Base-by-base conservation (phyloP, 2,113 vertebrate species). In the Ictidomys tridecemlineatus region DNA sequence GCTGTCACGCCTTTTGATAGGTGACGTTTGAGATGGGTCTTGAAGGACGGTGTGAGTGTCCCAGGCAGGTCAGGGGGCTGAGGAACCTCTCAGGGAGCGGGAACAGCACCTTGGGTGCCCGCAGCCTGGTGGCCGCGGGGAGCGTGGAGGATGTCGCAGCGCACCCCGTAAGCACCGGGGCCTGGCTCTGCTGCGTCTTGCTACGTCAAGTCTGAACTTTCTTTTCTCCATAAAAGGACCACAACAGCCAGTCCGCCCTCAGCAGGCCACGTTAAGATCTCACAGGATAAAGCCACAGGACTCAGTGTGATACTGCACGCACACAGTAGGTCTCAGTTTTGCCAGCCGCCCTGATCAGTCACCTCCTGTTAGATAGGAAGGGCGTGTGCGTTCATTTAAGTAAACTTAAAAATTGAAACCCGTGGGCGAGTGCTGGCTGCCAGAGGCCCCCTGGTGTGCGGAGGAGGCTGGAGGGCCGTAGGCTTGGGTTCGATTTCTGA, bases 401-500 rank as follows among this genome's bases (percentile, higher is more conserved):
- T 61, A 18, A 7, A 83, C 63, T 91, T 76, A 37, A 32, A 56
- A 51, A 30, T 32, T 61, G 12, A 69, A 82, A 76, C 63, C 63
- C 11, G 65, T 4, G 3, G 70, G 28, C 45, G 22, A 2, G 18
- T n/a, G 51, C 92, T n/a, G 72, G 32, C 65, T n/a, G 8, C 4
- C 17, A 87, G 85, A 90, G 26, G 58, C 51, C 73, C n/a, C 37
- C 67, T 39, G 79, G 45, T 22, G 2, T 84, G 8, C 85, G 7
- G 1, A 65, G 45, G 65, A 84, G 37, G 10, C 69, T 89, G 6
- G 0, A 16, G 67, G 65, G 45, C 42, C 45, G 1, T 0, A 28
- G n/a, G 34, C 51, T 69, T 53, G 61, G 39, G 37, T 96, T 96
- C 78, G 10, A 0, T 70, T 90, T 83, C 91, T 91, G 78, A 89